These are phyloP conservation scores for Enchytraeus crypticus DNA, from an alignment of 2,888 invertebrate species.

Conservation along the genomic window DNA sequence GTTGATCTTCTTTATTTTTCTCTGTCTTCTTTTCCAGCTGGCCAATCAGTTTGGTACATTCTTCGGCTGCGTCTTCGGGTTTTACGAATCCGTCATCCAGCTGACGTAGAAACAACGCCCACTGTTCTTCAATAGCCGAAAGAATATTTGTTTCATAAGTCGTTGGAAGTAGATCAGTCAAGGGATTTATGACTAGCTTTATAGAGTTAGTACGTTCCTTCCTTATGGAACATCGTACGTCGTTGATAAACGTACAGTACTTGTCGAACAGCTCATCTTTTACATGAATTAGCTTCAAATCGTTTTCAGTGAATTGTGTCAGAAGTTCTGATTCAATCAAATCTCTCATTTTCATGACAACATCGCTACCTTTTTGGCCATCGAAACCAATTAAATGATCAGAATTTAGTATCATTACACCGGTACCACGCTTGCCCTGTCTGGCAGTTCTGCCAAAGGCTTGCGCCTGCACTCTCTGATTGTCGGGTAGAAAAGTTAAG, in stretches of 20 bases:
- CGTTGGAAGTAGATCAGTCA: background rate
- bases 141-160: background rate
- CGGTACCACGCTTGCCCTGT: constrained; percentile 22
- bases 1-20: background rate
- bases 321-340: background rate
- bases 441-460: constrained; percentile 22
- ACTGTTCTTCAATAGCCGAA: background rate
- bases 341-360: background rate
- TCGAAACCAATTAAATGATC: background rate
- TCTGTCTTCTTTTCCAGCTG: background rate
- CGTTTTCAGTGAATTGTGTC: background rate
- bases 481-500: constrained; percentile 23
- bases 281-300: background rate
- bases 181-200: background rate
- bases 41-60: background rate
- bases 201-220: background rate
- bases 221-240: background rate
- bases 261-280: background rate
- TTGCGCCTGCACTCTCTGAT: constrained; percentile 22
- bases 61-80: background rate
- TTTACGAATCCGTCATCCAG: background rate
- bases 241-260: background rate
- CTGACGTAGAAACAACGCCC: background rate
- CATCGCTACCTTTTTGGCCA: background rate
- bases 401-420: constrained; percentile 17